A percentile compares a stretch with the other conserved stretches of the same genome.
phyloP scores from a whole-genome alignment of 2,888 invertebrate genomes.

The Oscheius sp. region DNA sequence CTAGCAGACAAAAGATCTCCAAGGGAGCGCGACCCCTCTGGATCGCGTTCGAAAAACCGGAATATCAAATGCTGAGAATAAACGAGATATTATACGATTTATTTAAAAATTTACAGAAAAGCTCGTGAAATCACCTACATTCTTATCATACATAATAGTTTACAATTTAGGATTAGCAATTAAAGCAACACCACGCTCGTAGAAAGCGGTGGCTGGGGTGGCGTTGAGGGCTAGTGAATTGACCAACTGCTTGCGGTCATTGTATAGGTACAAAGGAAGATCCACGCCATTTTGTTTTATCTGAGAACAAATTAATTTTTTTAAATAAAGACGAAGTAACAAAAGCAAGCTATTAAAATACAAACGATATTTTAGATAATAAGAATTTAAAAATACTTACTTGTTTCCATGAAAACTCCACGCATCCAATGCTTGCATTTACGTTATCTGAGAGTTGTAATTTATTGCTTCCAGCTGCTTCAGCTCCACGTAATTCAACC shows the following conservation, averaged over 20 bases:
- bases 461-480: slow-evolving; percentile 87
- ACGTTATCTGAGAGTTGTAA: slow-evolving; percentile 87
- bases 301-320: slow-evolving; percentile 74
- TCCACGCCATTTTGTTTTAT: slow-evolving; percentile 79
- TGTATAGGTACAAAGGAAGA: slow-evolving; percentile 95
- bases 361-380: too few species aligned
- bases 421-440: slow-evolving; percentile 42
- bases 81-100: background rate
- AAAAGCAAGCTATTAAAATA: too few species aligned
- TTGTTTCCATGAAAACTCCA: slow-evolving; percentile 54
- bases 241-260: slow-evolving; percentile 90
- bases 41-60: slow-evolving; percentile 21
- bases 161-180: slow-evolving; percentile 81
- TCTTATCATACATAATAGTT: background rate
- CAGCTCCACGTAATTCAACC: slow-evolving; percentile 94
- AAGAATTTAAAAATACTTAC: slow-evolving; percentile 24
- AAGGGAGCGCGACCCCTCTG: slow-evolving; percentile 28
- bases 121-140: background rate
- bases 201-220: slow-evolving; percentile 81
- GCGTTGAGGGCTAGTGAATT: slow-evolving; percentile 95
- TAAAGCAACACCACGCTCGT: slow-evolving; percentile 96
- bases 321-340: background rate
- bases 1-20: background rate
- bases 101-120: background rate
- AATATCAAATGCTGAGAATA: background rate